These are phyloP conservation scores for Amblyopsis hoosieri DNA, from an alignment of 2,797 vertebrate genomes.

Conservation along the genomic window DNA sequence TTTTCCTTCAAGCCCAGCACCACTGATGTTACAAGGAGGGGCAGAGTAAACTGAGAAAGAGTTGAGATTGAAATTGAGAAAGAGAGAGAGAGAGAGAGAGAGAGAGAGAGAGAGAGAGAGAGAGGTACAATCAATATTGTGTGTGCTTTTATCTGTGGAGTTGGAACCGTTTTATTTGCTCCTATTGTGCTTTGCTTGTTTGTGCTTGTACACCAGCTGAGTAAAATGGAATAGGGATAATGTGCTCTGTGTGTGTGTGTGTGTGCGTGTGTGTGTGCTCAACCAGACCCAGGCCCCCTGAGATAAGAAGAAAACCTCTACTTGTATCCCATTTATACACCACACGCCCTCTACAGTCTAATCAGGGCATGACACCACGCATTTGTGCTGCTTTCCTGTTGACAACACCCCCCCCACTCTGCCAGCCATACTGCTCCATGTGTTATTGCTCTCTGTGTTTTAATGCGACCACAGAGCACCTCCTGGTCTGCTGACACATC, in stretches of 20 bases:
- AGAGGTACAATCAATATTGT: neutral
- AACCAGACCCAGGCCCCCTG: conserved; percentile 50
- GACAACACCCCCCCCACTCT: conserved; percentile 31
- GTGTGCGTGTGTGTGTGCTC: neutral
- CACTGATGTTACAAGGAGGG: conserved; percentile 12
- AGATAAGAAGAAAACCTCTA: conserved; percentile 42
- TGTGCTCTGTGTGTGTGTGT: neutral
- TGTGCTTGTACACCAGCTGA: neutral
- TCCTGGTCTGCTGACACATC: conserved; percentile 68
- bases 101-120: conserved; percentile 10
- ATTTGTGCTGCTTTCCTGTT: conserved; percentile 57
- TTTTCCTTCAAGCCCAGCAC: conserved; percentile 55
- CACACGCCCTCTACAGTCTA: conserved; percentile 65
- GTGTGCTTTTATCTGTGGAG: neutral
- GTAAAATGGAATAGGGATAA: no score
- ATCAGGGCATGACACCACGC: conserved; percentile 60
- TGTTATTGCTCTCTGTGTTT: conserved; percentile 61
- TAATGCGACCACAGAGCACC: conserved; percentile 41
- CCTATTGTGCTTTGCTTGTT: neutral
- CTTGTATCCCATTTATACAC: conserved; percentile 50
- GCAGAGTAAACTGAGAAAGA: no score
- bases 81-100: conserved; percentile 20
- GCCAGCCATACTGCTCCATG: conserved; percentile 40
- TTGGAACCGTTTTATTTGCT: neutral
- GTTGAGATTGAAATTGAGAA: conserved; percentile 3